phyloP scores from a whole-genome alignment of 2,113 vertebrate species.

The Rhinolophus ferrumequinum region DNA sequence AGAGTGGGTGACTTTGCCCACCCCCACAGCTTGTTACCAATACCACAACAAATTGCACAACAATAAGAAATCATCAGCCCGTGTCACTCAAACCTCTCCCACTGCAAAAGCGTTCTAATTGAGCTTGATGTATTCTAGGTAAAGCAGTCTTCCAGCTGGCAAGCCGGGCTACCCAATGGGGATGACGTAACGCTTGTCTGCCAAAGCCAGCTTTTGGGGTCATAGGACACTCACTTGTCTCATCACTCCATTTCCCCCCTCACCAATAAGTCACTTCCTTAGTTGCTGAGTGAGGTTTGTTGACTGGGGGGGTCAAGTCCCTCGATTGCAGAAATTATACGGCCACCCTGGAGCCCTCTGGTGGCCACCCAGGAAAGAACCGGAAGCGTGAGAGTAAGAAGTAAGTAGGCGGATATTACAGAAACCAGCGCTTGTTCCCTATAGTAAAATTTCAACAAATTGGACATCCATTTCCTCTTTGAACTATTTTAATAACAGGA shows the following conservation, averaged over 20 bases:
- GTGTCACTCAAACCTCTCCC: neutral
- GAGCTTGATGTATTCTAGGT: neutral
- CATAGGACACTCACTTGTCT: neutral
- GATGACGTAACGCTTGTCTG: neutral
- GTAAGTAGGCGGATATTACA: neutral
- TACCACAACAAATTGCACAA: neutral
- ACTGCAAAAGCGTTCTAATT: neutral
- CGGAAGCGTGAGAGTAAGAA: neutral
- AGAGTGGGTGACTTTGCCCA: neutral
- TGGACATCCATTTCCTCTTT: neutral
- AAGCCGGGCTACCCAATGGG: neutral
- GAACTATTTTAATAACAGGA: neutral
- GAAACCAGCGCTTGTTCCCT: neutral
- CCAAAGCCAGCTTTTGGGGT: neutral
- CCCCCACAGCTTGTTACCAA: neutral
- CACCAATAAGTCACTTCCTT: neutral
- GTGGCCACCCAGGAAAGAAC: neutral
- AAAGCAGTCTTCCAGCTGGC: neutral
- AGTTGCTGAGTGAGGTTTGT: neutral
- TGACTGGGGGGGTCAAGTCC: neutral
- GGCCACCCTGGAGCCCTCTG: neutral
- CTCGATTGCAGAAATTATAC: neutral
- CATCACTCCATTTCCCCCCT: too few relatives aligned
- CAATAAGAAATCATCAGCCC: neutral
- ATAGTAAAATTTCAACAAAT: neutral